Base-by-base conservation (phyloP, 2,888 invertebrate species). In the Adela reaumurella region DNA sequence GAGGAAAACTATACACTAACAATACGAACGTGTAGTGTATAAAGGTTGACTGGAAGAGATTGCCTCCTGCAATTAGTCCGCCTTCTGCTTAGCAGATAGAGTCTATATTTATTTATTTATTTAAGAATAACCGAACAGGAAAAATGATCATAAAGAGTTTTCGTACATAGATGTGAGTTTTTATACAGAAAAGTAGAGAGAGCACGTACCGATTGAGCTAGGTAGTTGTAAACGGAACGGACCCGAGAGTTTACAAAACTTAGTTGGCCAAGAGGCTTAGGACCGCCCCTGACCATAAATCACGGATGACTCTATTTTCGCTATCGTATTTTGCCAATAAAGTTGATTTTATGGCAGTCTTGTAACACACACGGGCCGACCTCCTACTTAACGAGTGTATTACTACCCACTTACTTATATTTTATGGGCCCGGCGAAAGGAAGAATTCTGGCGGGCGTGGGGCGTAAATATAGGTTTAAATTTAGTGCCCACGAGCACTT, bases 281-380 rank as follows among this genome's bases (percentile, higher is more conserved):
- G 19, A 8, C 45, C 17, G 43, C 6, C 17, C 45, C n/a, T n/a
- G 14, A 18, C 19, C 20, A 20, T 45, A 45, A 45, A 45, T 45
- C 45, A 45, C 45, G 45, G 20, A 19, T 20, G 45, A 45, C 45
- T 45, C 20, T 20, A 45, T 45, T 20, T 45, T 20, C 19, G 19
- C 19, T 20, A 20, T 35, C 35, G 35, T 14, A 35, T 35, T 35
- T 35, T 11, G 35, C 35, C 35, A 35, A 35, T 35, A 35, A 35
- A 35, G 35, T 35, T 35, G 35, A 35, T 35, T 35, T 35, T 35
- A 35, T 35, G n/a, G 35, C n/a, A 35, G 35, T 14, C 35, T 35
- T 35, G 35, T 35, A 35, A 35, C 35, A 35, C 35, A 14, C 35
- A 3, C 35, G 35, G 35, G 35, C 35, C 35, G 35, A 35, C 35